Percentiles rank a stretch among this genome's conserved stretches.
Evolutionary conservation across 1,140 invertebrate species (phyloP).

Genomic region (Argopecten irradians): DNA sequence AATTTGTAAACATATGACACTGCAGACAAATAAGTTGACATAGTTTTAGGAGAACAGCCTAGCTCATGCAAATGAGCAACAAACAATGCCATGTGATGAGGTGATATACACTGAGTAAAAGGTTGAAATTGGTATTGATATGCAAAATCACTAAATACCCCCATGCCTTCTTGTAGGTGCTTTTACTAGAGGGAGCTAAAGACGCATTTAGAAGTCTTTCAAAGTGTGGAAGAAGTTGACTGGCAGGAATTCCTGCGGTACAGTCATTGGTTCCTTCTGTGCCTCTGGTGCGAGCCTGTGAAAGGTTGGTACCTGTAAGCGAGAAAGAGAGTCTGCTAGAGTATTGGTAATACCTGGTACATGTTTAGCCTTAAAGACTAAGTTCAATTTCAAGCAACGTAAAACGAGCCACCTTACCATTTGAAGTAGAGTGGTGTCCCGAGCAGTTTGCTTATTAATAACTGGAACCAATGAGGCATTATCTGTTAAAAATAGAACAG

Average conservation of each 20-base stretch:
- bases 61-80: not conserved
- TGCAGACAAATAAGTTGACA: slow-evolving; percentile 25
- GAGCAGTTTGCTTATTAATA: slow-evolving; percentile 39
- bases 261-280: not conserved
- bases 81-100: not conserved
- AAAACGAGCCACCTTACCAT: slow-evolving; percentile 36
- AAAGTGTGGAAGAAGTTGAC: slow-evolving; percentile 1
- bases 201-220: not conserved
- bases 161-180: not conserved
- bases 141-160: not conserved
- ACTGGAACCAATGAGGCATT: slow-evolving; percentile 38
- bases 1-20: slow-evolving; percentile 29
- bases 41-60: not conserved
- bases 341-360: slow-evolving; percentile 37
- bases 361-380: slow-evolving; percentile 41
- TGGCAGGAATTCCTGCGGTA: not conserved
- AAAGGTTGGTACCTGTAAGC: slow-evolving; percentile 40
- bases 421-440: slow-evolving; percentile 14
- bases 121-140: not conserved
- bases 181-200: not conserved
- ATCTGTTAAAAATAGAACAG: slow-evolving; percentile 28
- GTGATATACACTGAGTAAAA: not conserved
- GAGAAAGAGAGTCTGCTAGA: slow-evolving; percentile 44
- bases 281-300: not conserved
- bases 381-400: slow-evolving; percentile 27